Evolutionary conservation across 2,113 vertebrate genomes (phyloP).

Genomic region (Pithys albifrons): DNA sequence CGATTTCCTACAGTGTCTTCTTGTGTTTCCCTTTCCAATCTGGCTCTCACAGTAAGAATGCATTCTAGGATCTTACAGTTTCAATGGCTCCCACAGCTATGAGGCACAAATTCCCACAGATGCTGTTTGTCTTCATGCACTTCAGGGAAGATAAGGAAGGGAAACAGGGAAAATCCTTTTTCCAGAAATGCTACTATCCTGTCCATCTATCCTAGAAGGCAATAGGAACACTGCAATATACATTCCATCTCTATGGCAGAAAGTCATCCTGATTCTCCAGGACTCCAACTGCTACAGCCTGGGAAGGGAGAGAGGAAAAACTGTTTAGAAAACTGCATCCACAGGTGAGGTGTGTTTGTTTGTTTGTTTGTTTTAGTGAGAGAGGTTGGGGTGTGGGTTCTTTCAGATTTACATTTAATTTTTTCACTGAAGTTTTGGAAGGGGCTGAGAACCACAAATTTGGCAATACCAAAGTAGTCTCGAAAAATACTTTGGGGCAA

Average conservation of each 20-base stretch:
- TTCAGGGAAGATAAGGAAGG: rapidly evolving
- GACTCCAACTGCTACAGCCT: neutral
- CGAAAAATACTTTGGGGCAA: neutral
- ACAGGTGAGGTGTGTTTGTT: neutral
- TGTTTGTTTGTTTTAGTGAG: rapidly evolving
- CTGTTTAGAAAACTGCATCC: neutral
- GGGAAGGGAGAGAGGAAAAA: neutral
- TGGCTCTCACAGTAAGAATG: neutral
- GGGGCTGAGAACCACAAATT: neutral
- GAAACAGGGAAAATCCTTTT: neutral
- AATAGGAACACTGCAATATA: neutral
- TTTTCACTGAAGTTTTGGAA: neutral
- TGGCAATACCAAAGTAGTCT: neutral
- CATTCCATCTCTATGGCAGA: neutral
- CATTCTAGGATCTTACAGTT: neutral
- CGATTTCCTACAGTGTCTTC: neutral
- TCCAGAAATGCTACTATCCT: neutral
- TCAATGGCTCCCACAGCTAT: neutral
- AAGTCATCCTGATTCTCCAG: neutral
- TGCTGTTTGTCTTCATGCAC: neutral
- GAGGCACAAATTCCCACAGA: neutral
- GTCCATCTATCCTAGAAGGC: neutral
- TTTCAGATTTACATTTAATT: neutral
- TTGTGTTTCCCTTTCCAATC: neutral
- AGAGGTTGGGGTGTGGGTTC: rapidly evolving